Base-by-base conservation (phyloP, 2,888 invertebrate genomes). In the Callyntrura sp. region DNA sequence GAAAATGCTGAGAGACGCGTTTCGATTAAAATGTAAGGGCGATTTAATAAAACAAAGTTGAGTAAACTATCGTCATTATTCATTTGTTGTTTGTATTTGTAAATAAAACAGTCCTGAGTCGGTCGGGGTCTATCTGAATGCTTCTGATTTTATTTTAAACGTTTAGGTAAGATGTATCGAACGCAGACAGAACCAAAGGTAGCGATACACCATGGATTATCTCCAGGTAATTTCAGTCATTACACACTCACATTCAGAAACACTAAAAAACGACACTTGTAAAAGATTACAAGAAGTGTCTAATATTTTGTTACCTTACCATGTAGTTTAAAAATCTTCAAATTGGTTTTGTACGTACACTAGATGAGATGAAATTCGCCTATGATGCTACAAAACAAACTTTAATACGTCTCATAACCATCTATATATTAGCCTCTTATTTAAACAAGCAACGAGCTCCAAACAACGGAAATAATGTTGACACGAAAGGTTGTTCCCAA, bases 181-280 rank as follows among this genome's bases (percentile, higher is more conserved):
- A 25, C 2, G 11, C 25, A 11, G 65, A 12, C 28, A 60, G 4
- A 28, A n/a, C 65, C 65, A 6, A 25, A 28, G 9, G 17, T 65
- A 28, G 12, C 25, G n/a, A 17, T 65, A 11, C 28, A 25, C 28
- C 5, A n/a, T 14, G 65, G 65, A 3, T 28, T 28, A 6, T 65
- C 28, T 65, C 65, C 65, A 12, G 65, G 65, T 65, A 28, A 65
- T n/a, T n/a, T n/a, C n/a, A n/a, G n/a, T n/a, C n/a, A n/a, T n/a
- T n/a, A n/a, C n/a, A n/a, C n/a, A n/a, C n/a, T n/a, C n/a, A n/a
- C n/a, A n/a, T n/a, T n/a, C n/a, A n/a, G n/a, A n/a, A n/a, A n/a
- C n/a, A n/a, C n/a, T n/a, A n/a, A n/a, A n/a, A n/a, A n/a, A n/a
- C n/a, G n/a, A n/a, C n/a, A n/a, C n/a, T n/a, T n/a, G n/a, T n/a